phyloP scores from a whole-genome alignment of 2,888 invertebrate species.

The Selenia dentaria region DNA sequence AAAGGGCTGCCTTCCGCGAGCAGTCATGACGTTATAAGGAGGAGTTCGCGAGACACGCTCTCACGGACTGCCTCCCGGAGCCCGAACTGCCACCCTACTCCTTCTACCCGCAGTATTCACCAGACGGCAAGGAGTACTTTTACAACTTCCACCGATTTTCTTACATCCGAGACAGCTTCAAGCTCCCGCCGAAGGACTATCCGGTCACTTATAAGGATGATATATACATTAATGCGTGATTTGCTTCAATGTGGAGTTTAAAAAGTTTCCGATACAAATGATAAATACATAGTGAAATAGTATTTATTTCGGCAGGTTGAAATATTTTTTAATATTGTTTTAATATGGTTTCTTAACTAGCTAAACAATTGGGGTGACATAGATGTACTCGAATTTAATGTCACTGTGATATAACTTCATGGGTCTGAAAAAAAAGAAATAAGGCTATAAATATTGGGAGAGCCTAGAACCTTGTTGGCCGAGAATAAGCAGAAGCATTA shows the following conservation, averaged over 20 bases:
- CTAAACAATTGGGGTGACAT: not conserved
- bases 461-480: constrained; percentile 9
- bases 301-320: no score
- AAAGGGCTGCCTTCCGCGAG: constrained; percentile 85
- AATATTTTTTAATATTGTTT: no score
- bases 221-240: constrained; percentile 71
- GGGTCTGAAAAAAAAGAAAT: constrained; percentile 14
- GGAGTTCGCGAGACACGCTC: constrained; percentile 77
- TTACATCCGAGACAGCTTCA: constrained; percentile 70
- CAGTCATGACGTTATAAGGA: constrained; percentile 87
- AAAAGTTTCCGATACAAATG: no score
- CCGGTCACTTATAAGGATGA: constrained; percentile 64
- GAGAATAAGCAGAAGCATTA: constrained; percentile 11
- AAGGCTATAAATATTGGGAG: constrained; percentile 9
- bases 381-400: constrained; percentile 8
- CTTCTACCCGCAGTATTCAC: constrained; percentile 75
- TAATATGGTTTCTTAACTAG: not conserved
- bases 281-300: no score
- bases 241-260: no score
- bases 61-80: constrained; percentile 71
- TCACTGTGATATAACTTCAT: constrained; percentile 17
- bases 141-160: constrained; percentile 79
- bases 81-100: constrained; percentile 69
- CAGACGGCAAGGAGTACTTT: constrained; percentile 76
- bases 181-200: constrained; percentile 74